Evolutionary conservation across 2,113 vertebrate genomes (phyloP), one percentile per base, ranked within the genome.

Genomic region (mouse (Mus musculus)): DNA sequence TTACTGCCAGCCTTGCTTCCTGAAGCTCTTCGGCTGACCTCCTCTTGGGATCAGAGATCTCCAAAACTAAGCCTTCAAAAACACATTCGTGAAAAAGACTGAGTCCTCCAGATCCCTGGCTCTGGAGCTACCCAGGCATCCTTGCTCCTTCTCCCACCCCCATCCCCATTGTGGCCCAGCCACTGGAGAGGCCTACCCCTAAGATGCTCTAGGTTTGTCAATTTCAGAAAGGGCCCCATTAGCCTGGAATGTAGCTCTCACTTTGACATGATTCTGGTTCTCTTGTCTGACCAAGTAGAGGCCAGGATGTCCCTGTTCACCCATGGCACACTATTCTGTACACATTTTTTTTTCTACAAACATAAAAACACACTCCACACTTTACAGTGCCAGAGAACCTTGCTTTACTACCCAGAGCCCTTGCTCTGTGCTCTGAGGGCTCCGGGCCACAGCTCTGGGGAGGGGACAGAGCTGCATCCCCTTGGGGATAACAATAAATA

Each of bases 1-100:
- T 4, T 99, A 99, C 98, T 99, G 99, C 98, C 99, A 99, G 93
- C 99, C 99, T 19, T 99, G 99, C 98, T 99, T 99, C 96, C 98
- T 99, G 96, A 99, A 99, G 96, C 99, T 99, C 95, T 99, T 98
- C 13, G 98, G 98, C 52, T 98, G 98, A 97, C 4, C 20, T 0
- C n/a, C n/a, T 39, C 3, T 6, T 5, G n/a, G 26, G 67, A 22
- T 75, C 16, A 12, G 5, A 71, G 19, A 10, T 17, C 16, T 14
- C 2, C n/a, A 49, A 65, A 75, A 11, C 54, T 24, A 13, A 2
- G 22, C 49, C 59, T n/a, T 42, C 33, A 2, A 5, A 13, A 19
- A 39, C 19, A 42, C 16, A 4, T 30, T 76, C 33, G 33, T 46
- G 46, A 1, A 28, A 54, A 49, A 72, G 36, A 3, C 30, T 10